Evolutionary conservation across 1,140 invertebrate species (phyloP), one percentile per base, ranked within the genome.

Genomic region (Mesaphorura yosii): DNA sequence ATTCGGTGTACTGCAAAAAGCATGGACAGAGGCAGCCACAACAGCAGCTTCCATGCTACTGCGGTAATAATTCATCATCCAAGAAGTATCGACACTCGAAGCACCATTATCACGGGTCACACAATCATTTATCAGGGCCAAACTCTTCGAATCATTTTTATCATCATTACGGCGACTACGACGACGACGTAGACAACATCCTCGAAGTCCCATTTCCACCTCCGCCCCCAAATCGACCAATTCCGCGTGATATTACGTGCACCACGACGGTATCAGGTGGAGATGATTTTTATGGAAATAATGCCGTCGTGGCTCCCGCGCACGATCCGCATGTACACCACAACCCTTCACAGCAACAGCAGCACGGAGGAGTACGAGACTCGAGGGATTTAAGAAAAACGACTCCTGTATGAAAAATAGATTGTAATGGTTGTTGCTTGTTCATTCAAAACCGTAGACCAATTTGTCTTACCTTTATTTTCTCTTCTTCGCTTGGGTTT

Each of bases 231-330:
- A 45, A 45, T 26, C 53, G 31, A 1, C 53, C 53, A 7, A 7
- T 55, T 19, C 53, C 46, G 2, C 28, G 53, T 23, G 53, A 55
- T 37, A 41, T 55, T 25, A 55, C 53, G 2, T 50, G 47, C 23
- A 55, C 53, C 14, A 55, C 53, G 7, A 55, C 53, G 10, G 38
- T 50, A 3, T 40, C 38, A 2, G n/a, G n/a, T n/a, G 31, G 19
- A 5, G 53, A 50, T 19, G 42, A 23, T 6, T 48, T 48, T 37
- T 37, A 15, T 42, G 6, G 6, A 42, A 20, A 42, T 42, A 12
- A 42, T 20, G 10, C 40, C 10, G 40, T 10, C 10, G 15, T 20
- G n/a, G n/a, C n/a, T n/a, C n/a, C n/a, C n/a, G n/a, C n/a, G n/a
- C n/a, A n/a, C n/a, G n/a, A n/a, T n/a, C n/a, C n/a, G n/a, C n/a